Evolutionary conservation across 1,140 invertebrate genomes (phyloP), one percentile per base, ranked within the genome.

Genomic region (Cylas formicarius): DNA sequence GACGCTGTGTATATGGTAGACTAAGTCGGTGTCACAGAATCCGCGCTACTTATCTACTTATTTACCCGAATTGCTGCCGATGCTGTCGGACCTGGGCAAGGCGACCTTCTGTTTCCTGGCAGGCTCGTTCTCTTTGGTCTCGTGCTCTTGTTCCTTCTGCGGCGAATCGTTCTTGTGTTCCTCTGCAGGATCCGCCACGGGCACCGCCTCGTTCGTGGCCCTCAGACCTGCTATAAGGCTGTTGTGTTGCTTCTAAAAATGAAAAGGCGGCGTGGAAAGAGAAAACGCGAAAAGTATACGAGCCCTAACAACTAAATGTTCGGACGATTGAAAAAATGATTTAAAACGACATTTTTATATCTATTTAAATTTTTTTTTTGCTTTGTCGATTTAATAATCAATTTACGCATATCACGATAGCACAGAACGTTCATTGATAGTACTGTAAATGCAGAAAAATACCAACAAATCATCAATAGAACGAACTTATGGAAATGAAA

Each of bases 171-270:
- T 75, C 58, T 76, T 76, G 31, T 71, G 75, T 45, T 86, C 81
- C 41, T 81, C 80, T 11, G 63, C 63, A 24, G 76, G 68, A 45
- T 83, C 76, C 38, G 73, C 72, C 6, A 68, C 57, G 6, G 68
- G 62, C 7, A 76, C 62, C 10, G 74, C 53, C 56, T 93, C 89
- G 62, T 93, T 94, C 2, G 90, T 95, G 7, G 89, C 90, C 42
- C 92, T 72, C 49, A 97, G 69, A 18, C 90, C 88, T 8, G 85
- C 88, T 21, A 96, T 85, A 10, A 97, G 66, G 64, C 87, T 95
- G 24, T 87, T 90, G 70, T 94, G 89, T 66, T 95, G 89, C 67
- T 94, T 93, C 86, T 86, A 58, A 29, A 69, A 68, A 31, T 45
- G 2, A 50, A 2, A 23, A 17, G n/a, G n/a, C n/a, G n/a, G n/a